phyloP scores from a whole-genome alignment of 2,113 vertebrate genomes.

The Coptodon rendalli region DNA sequence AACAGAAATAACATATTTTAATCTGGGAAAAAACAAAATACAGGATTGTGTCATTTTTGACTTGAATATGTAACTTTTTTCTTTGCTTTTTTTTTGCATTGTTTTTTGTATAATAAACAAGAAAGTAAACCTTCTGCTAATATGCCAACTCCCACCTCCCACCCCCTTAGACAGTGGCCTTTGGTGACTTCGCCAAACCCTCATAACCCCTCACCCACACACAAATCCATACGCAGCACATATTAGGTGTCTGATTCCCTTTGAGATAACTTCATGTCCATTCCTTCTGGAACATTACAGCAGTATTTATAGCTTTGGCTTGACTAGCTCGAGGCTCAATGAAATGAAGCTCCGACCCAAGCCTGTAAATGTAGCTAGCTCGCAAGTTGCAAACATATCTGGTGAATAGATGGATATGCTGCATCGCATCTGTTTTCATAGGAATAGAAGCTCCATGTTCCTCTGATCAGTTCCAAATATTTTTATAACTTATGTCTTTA shows the following conservation, averaged over 20 bases:
- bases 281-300: slow-evolving; percentile 56
- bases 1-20: not conserved
- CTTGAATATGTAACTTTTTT: not conserved
- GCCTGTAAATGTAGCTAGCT: slow-evolving; percentile 17
- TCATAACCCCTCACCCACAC: slow-evolving; percentile 55
- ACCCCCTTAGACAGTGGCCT: slow-evolving; percentile 15
- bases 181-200: slow-evolving; percentile 24
- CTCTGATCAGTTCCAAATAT: not conserved
- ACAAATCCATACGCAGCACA: slow-evolving; percentile 59
- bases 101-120: not conserved
- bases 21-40: not conserved
- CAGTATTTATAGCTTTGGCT: slow-evolving; percentile 66
- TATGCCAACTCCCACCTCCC: slow-evolving; percentile 22
- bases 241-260: slow-evolving; percentile 63
- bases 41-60: not conserved
- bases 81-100: not conserved
- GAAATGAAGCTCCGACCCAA: slow-evolving; percentile 34
- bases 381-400: not conserved
- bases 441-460: not conserved
- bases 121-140: slow-evolving; percentile 15
- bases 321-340: slow-evolving; percentile 45
- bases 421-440: not conserved
- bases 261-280: slow-evolving; percentile 59
- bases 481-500: not conserved
- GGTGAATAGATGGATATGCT: not conserved